These are phyloP conservation scores for Dipodomys merriami DNA, from an alignment of 2,113 vertebrate genomes.

Conservation along the genomic window DNA sequence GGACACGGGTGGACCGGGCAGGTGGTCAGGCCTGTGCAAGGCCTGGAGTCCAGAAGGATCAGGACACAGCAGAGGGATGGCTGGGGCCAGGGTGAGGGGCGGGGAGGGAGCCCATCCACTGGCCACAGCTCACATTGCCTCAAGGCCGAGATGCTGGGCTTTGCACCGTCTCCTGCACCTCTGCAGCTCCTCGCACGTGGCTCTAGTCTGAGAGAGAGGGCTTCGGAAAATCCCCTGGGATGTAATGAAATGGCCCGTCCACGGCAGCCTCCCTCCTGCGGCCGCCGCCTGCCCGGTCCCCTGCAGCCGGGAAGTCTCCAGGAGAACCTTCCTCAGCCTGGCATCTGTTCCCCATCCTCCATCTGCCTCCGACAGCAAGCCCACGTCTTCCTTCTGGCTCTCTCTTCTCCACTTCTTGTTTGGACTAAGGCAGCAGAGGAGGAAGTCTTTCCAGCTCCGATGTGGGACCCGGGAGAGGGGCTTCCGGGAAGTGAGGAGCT, in stretches of 20 bases:
- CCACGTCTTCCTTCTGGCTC: conserved; percentile 51
- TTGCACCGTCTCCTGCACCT: background rate
- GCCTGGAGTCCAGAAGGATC: background rate
- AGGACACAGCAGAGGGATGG: background rate
- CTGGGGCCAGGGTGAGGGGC: no score
- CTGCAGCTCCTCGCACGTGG: fast-evolving
- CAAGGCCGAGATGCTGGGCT: fast-evolving
- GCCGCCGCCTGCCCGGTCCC: fast-evolving
- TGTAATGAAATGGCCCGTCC: fast-evolving
- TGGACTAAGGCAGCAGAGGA: background rate
- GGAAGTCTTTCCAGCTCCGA: background rate
- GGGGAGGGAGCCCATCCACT: no score
- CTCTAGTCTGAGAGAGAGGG: fast-evolving
- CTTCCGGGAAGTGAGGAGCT: no score
- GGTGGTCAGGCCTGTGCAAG: no score
- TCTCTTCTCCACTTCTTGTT: conserved; percentile 29
- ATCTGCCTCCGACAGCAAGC: conserved; percentile 72
- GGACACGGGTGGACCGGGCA: background rate
- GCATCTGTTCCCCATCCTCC: conserved; percentile 47
- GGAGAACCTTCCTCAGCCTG: conserved; percentile 47
- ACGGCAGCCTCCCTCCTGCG: fast-evolving
- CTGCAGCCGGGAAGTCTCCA: background rate
- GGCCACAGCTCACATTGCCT: background rate
- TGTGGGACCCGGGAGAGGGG: fast-evolving
- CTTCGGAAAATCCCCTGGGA: fast-evolving